Evolutionary conservation across 2,113 vertebrate species (phyloP).

Genomic region (rabbit (Oryctolagus cuniculus)): mOryCun1.1 NC_091453.1:95279001-95279500

Average conservation of each 20-base stretch:
- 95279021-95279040: conserved; percentile 41
- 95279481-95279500: conserved; percentile 68
- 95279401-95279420: conserved; percentile 55
- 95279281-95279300: conserved; percentile 45
- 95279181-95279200: conserved; percentile 36
- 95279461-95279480: conserved; percentile 57
- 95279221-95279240: conserved; percentile 48
- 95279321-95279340: conserved; percentile 46
- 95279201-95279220: conserved; percentile 56
- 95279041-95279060: conserved; percentile 25
- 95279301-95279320: conserved; percentile 57
- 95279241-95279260: conserved; percentile 26
- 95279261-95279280: conserved; percentile 16
- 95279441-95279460: conserved; percentile 71
- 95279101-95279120: conserved; percentile 37
- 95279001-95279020: too few species aligned
- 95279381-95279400: conserved; percentile 64
- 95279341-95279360: conserved; percentile 55
- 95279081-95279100: conserved; percentile 43
- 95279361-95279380: not conserved
- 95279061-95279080: not conserved
- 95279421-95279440: conserved; percentile 64
- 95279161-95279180: conserved; percentile 65
- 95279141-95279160: conserved; percentile 69
- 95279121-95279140: conserved; percentile 54